Percentiles rank a stretch among this genome's conserved stretches.
Conservation (phyloP, 2,888 invertebrate species). For the Drosophila neotestacea region DNA sequence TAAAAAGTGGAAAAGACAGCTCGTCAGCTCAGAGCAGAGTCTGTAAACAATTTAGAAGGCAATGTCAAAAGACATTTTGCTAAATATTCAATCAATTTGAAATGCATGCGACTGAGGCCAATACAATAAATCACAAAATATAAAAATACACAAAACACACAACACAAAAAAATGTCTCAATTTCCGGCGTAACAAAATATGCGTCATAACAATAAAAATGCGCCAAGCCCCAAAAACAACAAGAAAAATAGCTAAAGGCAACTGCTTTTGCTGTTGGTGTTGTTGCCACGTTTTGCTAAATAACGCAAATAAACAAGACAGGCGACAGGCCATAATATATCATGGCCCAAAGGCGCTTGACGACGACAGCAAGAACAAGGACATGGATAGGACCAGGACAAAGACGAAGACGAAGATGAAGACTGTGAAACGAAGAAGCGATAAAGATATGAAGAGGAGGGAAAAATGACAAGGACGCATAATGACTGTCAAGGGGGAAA, state of each 20-base stretch:
- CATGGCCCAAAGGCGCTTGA: conserved; percentile 76
- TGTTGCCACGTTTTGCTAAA: conserved; percentile 63
- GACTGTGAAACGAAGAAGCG: not conserved
- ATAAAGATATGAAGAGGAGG: conserved; percentile 5
- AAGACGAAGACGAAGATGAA: not conserved
- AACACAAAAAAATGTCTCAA: conserved; percentile 66
- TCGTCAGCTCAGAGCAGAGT: conserved; percentile 12
- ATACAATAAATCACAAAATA: conserved; percentile 71
- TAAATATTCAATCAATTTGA: conserved; percentile 78
- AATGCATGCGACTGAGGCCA: conserved; percentile 61
- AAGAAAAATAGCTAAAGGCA: conserved; percentile 5
- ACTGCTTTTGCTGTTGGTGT: conserved; percentile 18
- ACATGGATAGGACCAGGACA: conserved; percentile 5
- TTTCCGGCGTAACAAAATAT: conserved; percentile 70
- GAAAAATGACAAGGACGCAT: conserved; percentile 36
- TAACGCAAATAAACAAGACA: conserved; percentile 78
- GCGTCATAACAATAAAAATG: conserved; percentile 79
- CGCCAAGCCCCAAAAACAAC: conserved; percentile 29
- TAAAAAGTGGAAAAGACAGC: conserved; percentile 30
- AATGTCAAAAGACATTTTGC: conserved; percentile 68
- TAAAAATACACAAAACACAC: conserved; percentile 23
- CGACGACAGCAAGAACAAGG: conserved; percentile 44
- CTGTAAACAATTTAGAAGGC: conserved; percentile 73
- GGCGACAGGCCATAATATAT: conserved; percentile 79
- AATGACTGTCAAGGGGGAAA: conserved; percentile 68